phyloP scores from a whole-genome alignment of 2,888 invertebrate species.

The Piscicola geometra region DNA sequence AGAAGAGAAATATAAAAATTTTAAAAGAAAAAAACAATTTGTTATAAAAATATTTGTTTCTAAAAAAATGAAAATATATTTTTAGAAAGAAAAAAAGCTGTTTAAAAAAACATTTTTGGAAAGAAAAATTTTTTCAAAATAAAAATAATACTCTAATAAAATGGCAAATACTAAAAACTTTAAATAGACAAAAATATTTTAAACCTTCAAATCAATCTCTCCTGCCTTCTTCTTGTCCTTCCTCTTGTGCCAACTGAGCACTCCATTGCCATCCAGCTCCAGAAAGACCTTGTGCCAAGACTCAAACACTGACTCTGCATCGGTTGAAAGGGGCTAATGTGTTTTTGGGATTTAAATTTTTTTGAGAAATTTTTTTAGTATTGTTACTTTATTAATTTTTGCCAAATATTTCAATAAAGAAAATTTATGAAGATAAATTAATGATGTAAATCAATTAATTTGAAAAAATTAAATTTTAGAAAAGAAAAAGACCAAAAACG shows the following conservation, averaged over 20 bases:
- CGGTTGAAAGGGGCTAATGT: not conserved
- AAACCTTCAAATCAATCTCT: not conserved
- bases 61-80: not conserved
- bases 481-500: too few species aligned
- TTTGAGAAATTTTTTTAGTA: not conserved
- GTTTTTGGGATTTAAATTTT: not conserved
- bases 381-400: not conserved
- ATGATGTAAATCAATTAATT: not conserved
- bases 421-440: too few species aligned
- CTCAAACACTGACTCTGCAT: conserved; percentile 31
- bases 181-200: not conserved
- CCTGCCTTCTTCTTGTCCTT: conserved; percentile 20
- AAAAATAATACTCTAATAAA: not conserved
- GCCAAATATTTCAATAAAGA: too few species aligned
- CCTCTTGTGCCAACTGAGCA: conserved; percentile 34
- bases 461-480: conserved; percentile 12
- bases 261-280: conserved; percentile 29
- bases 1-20: not conserved
- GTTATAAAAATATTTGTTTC: too few species aligned
- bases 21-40: not conserved
- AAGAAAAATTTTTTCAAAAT: too few species aligned
- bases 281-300: conserved; percentile 35
- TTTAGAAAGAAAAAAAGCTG: not conserved
- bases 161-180: too few species aligned
- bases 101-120: too few species aligned